A percentile compares a stretch with the other conserved stretches of the same genome.
These are phyloP conservation scores for Drosophila kanekoi DNA, from an alignment of 2,888 invertebrate genomes.

Conservation along the genomic window DNA sequence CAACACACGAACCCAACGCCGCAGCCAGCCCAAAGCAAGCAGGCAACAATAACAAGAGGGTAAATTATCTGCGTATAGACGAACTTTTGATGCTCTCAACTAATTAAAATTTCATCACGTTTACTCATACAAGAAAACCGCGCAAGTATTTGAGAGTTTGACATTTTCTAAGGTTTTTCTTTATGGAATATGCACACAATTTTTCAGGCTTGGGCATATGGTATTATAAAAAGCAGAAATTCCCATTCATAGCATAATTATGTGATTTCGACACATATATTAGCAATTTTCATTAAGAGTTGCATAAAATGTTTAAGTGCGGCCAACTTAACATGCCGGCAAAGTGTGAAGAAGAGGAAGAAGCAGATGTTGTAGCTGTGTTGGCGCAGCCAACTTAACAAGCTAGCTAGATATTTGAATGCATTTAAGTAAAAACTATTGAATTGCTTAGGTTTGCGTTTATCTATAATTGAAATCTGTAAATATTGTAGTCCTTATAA, in stretches of 20 bases:
- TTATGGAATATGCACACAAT: background rate
- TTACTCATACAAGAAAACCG: background rate
- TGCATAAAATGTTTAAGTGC: no score
- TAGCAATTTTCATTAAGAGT: no score
- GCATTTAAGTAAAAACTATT: no score
- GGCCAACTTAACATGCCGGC: background rate
- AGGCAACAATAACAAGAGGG: slow-evolving; percentile 9
- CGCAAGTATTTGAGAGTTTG: background rate
- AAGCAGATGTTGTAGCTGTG: background rate
- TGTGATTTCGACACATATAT: no score
- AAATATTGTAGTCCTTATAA: no score
- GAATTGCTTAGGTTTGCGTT: no score
- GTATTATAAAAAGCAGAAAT: no score
- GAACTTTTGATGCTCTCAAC: slow-evolving; percentile 9
- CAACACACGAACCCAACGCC: slow-evolving; percentile 2
- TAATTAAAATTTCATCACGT: background rate
- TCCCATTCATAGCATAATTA: no score
- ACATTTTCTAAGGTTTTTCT: no score
- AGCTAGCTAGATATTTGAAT: no score
- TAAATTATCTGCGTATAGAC: background rate
- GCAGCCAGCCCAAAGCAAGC: slow-evolving; percentile 1
- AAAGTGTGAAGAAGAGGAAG: background rate
- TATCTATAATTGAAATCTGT: no score
- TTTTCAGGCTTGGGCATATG: no score
- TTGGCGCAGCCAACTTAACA: slow-evolving; percentile 9